Evolutionary conservation across 2,797 vertebrate genomes (phyloP), one percentile per base, ranked within the genome.

Genomic region (Choloepus didactylus): DNA sequence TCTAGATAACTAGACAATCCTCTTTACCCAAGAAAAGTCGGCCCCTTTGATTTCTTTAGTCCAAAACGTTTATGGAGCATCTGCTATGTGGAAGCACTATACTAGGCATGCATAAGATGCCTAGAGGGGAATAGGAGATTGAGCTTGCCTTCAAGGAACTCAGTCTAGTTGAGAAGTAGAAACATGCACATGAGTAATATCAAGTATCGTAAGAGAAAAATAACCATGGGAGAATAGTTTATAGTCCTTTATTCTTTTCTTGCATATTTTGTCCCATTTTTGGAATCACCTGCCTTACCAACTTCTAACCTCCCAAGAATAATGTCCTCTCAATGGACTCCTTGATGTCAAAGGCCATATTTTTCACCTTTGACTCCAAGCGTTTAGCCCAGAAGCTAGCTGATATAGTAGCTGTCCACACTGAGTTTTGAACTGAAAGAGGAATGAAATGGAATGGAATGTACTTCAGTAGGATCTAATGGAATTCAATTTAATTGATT

Each of bases 161-260:
- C 82, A 66, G 69, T 59, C 60, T 91, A 70, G 38, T 59, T 73
- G 19, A 31, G 23, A 82, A 51, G 12, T 70, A 85, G 67, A 49
- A 60, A 44, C 15, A n/a, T 5, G 3, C 62, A 82, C 25, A 2
- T 41, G 59, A 62, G 5, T 67, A 67, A 86, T 66, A 60, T 54
- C 54, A 93, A 84, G 31, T 88, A 31, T 93, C 62, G 15, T 27
- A 59, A 54, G 31, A 89, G 67, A 82, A 94, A 94, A 93, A 87
- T 56, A 72, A 83, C 29, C 27, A 51, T 62, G 49, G 79, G 5
- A 79, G 54, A 80, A 70, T 44, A 92, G 60, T 27, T 75, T 44
- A 60, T 15, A 60, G 51, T 75, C 21, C 38, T 87, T 83, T 46
- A 46, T 49, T 23, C 6, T 91, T 94, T 93, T 88, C 77, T 77